phyloP scores from a whole-genome alignment of 2,888 invertebrate genomes.

The Eurois occulta region DNA sequence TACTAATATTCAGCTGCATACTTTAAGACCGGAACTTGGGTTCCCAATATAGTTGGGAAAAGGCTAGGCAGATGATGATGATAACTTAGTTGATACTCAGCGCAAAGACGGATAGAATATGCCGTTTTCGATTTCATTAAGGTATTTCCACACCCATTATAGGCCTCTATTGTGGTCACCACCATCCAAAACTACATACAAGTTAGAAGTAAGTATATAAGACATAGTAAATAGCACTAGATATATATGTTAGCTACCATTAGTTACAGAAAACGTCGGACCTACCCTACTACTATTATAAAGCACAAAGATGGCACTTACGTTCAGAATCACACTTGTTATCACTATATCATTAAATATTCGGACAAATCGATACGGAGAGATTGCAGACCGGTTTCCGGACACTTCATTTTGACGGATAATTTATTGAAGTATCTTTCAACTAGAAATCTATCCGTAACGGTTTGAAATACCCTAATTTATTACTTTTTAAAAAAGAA shows the following conservation, averaged over 20 bases:
- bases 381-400: background rate
- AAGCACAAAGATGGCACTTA: slow-evolving; percentile 87
- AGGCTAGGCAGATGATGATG: no score
- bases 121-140: slow-evolving; percentile 4
- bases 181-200: background rate
- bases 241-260: slow-evolving; percentile 40
- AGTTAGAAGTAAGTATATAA: slow-evolving; percentile 9
- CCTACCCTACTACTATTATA: slow-evolving; percentile 72
- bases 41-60: no score
- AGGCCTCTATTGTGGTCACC: slow-evolving; percentile 8
- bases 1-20: no score
- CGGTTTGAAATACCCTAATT: slow-evolving; percentile 6
- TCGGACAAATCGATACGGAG: background rate
- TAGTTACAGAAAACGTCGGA: slow-evolving; percentile 48
- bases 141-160: background rate
- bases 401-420: background rate
- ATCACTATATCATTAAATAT: slow-evolving; percentile 58
- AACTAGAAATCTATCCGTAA: background rate
- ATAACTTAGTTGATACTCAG: background rate
- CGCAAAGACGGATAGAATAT: background rate
- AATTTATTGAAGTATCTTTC: background rate
- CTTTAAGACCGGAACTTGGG: no score
- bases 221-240: slow-evolving; percentile 18
- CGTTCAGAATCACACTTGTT: slow-evolving; percentile 79
- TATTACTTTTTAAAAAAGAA: slow-evolving; percentile 44